Base-by-base conservation (phyloP, 2,113 vertebrate species). In the Carassius auratus region DNA sequence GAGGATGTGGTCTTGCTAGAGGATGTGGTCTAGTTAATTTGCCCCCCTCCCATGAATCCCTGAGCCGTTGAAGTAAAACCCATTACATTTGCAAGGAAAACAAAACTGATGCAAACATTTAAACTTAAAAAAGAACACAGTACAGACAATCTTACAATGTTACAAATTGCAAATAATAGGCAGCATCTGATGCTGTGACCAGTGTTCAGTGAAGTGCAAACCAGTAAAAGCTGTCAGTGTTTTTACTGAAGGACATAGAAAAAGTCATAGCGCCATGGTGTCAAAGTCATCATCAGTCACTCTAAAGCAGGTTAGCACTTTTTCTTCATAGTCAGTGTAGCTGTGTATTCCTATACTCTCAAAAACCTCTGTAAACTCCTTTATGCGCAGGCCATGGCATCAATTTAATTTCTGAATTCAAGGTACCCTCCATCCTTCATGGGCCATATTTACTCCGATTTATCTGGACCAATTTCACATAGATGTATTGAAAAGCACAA, bases 401-500 rank as follows among this genome's bases (percentile, higher is more conserved):
- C 48, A 33, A 55, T 76, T 55, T 55, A 0, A 55, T 55, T 55
- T 76, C 14, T 76, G 23, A 52, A 55, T 76, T 76, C 74, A 76
- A 26, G 74, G 10, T 55, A 19, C n/a, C n/a, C n/a, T 3, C 23
- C 23, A 19, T 55, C 48, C 14, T 76, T 55, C 23, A 30, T 0
- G 3, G 23, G 26, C 15, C 15, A 33, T 50, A 33, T 30, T 76
- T 7, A 55, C 74, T 33, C 26, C 17, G 7, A 76, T 76, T 33
- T 55, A 0, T 55, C 48, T 76, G 26, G 0, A 55, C 74, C 48
- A 76, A 55, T 76, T 76, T 33, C 26, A 75, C 26, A 76, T 48
- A 76, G 3, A 76, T 76, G 48, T 76, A 76, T 19, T 17, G 48
- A 76, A 76, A 76, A 52, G 14, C 48, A 30, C 74, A 76, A 17